These are phyloP conservation scores for Cossypha polioptera DNA, from an alignment of 2,797 vertebrate species.

Conservation along the genomic window DNA sequence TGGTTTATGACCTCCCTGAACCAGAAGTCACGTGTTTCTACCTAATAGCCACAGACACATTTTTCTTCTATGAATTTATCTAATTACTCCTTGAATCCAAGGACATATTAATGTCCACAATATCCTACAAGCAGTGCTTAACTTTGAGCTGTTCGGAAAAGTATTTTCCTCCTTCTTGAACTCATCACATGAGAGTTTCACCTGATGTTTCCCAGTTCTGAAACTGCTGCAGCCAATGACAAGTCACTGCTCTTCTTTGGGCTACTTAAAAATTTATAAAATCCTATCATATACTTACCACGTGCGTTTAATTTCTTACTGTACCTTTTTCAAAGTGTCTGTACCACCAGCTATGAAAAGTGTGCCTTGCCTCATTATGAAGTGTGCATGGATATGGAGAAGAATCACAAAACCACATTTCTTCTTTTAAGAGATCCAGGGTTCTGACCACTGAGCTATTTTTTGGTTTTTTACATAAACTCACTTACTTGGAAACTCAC, in stretches of 20 bases:
- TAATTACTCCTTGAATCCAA: background rate
- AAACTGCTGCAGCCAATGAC: background rate
- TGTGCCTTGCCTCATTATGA: background rate
- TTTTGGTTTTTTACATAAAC: background rate
- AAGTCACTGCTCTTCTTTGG: background rate
- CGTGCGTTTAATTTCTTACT: background rate
- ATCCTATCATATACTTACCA: background rate
- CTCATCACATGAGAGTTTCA: background rate
- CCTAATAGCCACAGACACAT: background rate
- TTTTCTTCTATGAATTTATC: background rate
- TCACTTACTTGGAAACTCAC: background rate
- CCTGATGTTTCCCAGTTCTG: background rate
- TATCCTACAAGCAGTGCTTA: background rate
- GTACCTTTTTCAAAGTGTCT: background rate
- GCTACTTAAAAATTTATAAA: background rate
- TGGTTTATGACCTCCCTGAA: background rate
- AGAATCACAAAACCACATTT: background rate
- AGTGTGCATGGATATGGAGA: fast-evolving
- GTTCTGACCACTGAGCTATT: background rate
- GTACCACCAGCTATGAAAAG: background rate
- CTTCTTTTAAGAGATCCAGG: background rate
- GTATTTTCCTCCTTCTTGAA: background rate
- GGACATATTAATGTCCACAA: background rate
- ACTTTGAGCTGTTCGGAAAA: background rate
- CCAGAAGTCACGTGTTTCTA: background rate